Evolutionary conservation across 2,888 invertebrate species (phyloP).

Genomic region (Microctonus hyperodae): DNA sequence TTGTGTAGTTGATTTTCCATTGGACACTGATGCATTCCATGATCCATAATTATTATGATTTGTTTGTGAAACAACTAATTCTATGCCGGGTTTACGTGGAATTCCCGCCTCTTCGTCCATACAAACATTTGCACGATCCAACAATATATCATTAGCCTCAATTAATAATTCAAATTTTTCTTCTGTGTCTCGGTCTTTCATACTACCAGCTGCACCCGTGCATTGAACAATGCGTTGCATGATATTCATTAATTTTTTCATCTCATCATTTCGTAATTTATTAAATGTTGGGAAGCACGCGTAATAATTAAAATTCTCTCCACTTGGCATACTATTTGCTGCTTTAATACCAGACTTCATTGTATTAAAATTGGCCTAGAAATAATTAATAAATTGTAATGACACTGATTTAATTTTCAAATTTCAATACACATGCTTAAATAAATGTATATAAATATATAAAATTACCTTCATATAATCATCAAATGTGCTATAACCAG

Average conservation of each 20-base stretch:
- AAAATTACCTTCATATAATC: constrained; percentile 59
- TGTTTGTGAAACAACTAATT: constrained; percentile 64
- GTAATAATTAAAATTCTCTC: constrained; percentile 76
- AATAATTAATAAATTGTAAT: neutral
- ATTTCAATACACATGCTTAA: too few species aligned
- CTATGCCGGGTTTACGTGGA: constrained; percentile 65
- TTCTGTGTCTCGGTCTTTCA: constrained; percentile 67
- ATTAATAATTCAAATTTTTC: constrained; percentile 79
- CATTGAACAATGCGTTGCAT: constrained; percentile 67
- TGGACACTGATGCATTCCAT: constrained; percentile 66
- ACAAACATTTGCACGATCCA: constrained; percentile 73
- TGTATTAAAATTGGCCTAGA: constrained; percentile 72
- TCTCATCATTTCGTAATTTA: constrained; percentile 70
- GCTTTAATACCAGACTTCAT: constrained; percentile 75
- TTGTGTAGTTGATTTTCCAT: neutral
- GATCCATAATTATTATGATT: constrained; percentile 66
- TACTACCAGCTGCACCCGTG: constrained; percentile 68
- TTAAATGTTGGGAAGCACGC: constrained; percentile 80
- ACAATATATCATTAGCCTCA: constrained; percentile 83
- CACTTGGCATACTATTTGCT: constrained; percentile 77
- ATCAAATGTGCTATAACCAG: constrained; percentile 56
- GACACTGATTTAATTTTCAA: neutral
- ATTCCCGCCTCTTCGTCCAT: constrained; percentile 75
- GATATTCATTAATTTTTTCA: constrained; percentile 70
- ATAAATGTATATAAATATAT: constrained; percentile 22